Base-by-base conservation (phyloP, 2,888 invertebrate species). In the Agonopterix heracliana region DNA sequence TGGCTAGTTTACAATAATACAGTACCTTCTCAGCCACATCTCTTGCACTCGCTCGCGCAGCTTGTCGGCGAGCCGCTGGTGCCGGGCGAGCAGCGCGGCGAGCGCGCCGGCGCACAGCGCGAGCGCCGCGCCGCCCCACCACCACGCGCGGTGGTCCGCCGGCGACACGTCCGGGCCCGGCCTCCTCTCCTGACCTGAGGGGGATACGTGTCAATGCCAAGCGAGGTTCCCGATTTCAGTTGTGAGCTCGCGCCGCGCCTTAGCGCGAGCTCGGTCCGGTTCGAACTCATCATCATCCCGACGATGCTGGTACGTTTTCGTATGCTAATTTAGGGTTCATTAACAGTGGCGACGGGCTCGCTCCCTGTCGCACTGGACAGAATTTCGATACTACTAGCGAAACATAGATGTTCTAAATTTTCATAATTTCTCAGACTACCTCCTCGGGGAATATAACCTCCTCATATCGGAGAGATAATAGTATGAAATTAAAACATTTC, bases 131-230 rank as follows among this genome's bases (percentile, higher is more conserved):
- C 44, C 46, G 35, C 41, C 11, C 44, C 17, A 26, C 44, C 45
- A 44, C 49, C 14, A 43, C 43, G 34, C 44, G n/a, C 38, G 38
- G 10, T 38, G 46, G 41, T 11, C 42, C 47, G 44, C 5, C 26
- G 47, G n/a, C 36, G 41, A 13, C 36, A 14, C 7, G 10, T n/a
- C 13, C 38, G 38, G 10, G 10, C 38, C 9, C 38, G 4, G 38
- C 38, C 7, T 3, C 5, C 26, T 26, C 26, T 38, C 38, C 10
- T 9, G 10, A n/a, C 38, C 26, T 40, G 41, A 2, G 14, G 3
- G 3, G 34, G 7, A 9, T 11, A 13, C 9, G 11, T 11, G 34
- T 7, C n/a, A n/a, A n/a, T n/a, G n/a, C n/a, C n/a, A 44, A 34
- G 9, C n/a, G 17, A 17, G 3, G 17, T 4, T 17, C 3, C 17